Percentiles rank a stretch among this genome's conserved stretches.
Conservation (phyloP, 2,888 invertebrate genomes). For the Scrobipalpa atriplicella region DNA sequence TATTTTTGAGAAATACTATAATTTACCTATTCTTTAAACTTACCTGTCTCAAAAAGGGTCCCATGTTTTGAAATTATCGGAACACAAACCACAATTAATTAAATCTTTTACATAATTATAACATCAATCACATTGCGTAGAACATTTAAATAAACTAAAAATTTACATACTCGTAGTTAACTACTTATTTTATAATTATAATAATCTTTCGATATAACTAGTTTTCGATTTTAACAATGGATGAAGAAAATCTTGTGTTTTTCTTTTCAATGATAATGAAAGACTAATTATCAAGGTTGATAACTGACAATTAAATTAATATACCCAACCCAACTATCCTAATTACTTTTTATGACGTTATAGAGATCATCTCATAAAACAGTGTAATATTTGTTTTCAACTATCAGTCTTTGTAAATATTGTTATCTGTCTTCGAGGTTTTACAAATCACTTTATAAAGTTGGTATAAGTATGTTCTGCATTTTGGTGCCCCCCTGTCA, state of each 20-base stretch:
- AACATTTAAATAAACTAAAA: not conserved
- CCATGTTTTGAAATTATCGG: not conserved
- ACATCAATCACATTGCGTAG: not conserved
- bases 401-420: no score
- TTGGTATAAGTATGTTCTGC: no score
- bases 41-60: slow-evolving; percentile 6
- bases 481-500: no score
- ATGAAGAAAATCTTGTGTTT: not conserved
- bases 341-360: not conserved
- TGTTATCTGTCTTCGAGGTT: no score
- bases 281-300: not conserved
- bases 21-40: no score
- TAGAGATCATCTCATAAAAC: not conserved
- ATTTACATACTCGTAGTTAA: not conserved
- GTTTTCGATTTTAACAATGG: not conserved
- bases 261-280: not conserved
- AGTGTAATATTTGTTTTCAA: no score
- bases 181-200: not conserved
- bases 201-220: not conserved
- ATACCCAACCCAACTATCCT: not conserved
- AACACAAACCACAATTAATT: not conserved
- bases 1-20: no score
- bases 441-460: no score
- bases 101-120: not conserved
- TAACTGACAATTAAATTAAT: not conserved